These are phyloP conservation scores for Trichoplusia ni DNA, from an alignment of 1,140 invertebrate species.

Conservation along the genomic window DNA sequence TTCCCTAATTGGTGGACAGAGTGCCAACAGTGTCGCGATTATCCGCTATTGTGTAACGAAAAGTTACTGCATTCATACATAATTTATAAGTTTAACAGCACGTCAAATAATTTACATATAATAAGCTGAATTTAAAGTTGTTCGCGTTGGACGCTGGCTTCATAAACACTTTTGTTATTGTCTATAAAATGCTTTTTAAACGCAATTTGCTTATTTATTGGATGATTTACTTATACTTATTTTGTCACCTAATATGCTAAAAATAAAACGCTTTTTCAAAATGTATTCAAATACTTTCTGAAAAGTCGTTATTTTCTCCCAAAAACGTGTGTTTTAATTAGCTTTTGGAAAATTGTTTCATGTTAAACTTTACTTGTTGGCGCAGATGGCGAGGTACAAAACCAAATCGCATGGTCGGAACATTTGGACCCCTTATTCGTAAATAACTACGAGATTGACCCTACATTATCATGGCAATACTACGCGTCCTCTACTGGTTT, in stretches of 20 bases:
- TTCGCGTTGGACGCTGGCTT: not conserved
- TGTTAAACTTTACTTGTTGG: conserved; percentile 28
- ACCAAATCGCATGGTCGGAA: conserved; percentile 96
- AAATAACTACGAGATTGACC: conserved; percentile 95
- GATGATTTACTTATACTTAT: no score
- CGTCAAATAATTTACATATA: conserved; percentile 25
- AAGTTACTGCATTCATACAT: conserved; percentile 28
- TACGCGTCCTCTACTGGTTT: conserved; percentile 96
- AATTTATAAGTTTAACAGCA: conserved; percentile 34
- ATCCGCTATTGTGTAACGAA: conserved; percentile 25
- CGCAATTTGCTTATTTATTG: no score
- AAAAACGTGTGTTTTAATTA: no score
- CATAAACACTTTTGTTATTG: conserved; percentile 1
- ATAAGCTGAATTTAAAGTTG: conserved; percentile 21
- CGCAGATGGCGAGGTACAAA: conserved; percentile 89
- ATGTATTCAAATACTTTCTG: no score
- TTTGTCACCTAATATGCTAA: no score
- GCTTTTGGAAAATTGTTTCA: not conserved
- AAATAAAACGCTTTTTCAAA: no score
- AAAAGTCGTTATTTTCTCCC: not conserved
- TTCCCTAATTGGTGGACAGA: conserved; percentile 51
- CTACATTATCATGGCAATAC: conserved; percentile 97
- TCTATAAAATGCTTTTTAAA: not conserved
- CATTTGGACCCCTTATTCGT: conserved; percentile 94
- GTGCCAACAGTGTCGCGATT: conserved; percentile 30